phyloP scores from a whole-genome alignment of 1,140 invertebrate species.

The Cydia pomonella region DNA sequence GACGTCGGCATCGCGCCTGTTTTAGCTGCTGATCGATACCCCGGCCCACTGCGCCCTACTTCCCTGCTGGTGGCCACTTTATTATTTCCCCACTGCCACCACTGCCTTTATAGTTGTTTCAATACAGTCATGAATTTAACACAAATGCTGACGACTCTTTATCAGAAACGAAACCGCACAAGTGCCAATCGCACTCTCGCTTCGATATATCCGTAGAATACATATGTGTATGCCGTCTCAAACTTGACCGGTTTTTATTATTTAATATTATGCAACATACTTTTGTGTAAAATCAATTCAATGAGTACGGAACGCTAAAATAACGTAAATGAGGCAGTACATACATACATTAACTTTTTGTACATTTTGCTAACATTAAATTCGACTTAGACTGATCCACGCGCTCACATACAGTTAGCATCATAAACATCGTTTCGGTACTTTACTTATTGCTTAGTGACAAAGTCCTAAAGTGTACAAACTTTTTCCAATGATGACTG shows the following conservation, averaged over 20 bases:
- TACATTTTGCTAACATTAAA: neutral
- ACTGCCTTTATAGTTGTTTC: conserved; percentile 47
- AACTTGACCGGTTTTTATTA: too few relatives aligned
- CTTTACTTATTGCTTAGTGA: neutral
- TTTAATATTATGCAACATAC: too few relatives aligned
- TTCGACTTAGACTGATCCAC: neutral
- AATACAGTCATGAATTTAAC: conserved; percentile 55
- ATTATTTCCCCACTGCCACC: conserved; percentile 53
- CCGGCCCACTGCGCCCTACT: conserved; percentile 68
- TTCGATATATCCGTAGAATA: neutral
- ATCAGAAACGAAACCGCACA: neutral
- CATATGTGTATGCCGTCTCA: too few relatives aligned
- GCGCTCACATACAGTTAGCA: neutral
- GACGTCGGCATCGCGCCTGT: conserved; percentile 60
- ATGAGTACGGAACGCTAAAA: too few relatives aligned
- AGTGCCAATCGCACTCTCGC: neutral
- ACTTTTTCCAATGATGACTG: neutral
- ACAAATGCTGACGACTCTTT: conserved; percentile 35
- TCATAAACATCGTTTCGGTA: neutral
- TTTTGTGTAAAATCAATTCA: too few relatives aligned
- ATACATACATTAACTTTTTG: neutral
- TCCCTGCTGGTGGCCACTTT: conserved; percentile 61
- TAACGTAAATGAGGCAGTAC: neutral
- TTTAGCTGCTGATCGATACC: conserved; percentile 74
- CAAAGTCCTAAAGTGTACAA: neutral